Conservation (phyloP, 2,113 vertebrate genomes). For the Neolamprologus variostigma region DNA sequence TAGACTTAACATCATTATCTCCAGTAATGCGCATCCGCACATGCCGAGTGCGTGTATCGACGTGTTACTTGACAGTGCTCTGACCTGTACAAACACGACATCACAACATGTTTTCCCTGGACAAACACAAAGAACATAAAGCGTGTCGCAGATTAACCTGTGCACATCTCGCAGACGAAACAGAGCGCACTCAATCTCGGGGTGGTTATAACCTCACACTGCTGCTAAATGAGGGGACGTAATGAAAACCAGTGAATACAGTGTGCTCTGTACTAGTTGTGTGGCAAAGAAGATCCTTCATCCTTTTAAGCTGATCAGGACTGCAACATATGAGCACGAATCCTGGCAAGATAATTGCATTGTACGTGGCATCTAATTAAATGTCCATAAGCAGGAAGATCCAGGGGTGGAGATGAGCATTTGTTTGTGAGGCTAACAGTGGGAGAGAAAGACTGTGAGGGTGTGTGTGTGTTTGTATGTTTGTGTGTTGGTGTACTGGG, state of each 20-base stretch:
- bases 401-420: conserved; percentile 7
- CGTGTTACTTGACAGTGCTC: background rate
- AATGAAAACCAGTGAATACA: background rate
- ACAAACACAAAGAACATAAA: background rate
- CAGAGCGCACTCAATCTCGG: background rate
- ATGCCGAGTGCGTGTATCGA: background rate
- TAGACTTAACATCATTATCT: background rate
- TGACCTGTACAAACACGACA: background rate
- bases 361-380: conserved; percentile 73
- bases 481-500: conserved; percentile 5
- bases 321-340: conserved; percentile 40
- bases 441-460: background rate
- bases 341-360: conserved; percentile 65
- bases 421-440: background rate
- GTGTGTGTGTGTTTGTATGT: background rate
- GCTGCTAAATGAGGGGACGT: background rate
- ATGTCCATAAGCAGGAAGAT: conserved; percentile 62
- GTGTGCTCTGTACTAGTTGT: background rate
- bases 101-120: background rate
- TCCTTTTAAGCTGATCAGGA: conserved; percentile 39
- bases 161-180: background rate
- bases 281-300: conserved; percentile 30
- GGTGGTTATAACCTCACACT: background rate
- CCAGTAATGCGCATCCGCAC: background rate
- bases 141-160: background rate